Conservation (phyloP, 2,797 vertebrate species). For the Macropodus opercularis region DNA sequence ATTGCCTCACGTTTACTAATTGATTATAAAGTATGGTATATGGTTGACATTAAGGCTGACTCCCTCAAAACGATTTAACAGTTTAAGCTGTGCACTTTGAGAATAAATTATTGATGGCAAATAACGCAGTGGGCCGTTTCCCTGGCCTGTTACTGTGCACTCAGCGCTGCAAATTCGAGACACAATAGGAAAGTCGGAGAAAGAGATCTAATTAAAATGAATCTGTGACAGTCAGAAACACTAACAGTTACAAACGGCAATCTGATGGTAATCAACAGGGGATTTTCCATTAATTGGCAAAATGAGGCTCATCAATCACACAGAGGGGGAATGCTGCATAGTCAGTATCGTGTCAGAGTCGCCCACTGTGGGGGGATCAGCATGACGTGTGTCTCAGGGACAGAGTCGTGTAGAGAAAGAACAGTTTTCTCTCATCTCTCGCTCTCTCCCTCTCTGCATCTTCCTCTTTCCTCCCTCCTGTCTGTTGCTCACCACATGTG, state of each 20-base stretch:
- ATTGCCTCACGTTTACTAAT: slow-evolving; percentile 74
- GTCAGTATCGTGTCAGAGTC: slow-evolving; percentile 75
- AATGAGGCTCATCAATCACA: slow-evolving; percentile 87
- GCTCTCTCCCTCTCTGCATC: slow-evolving; percentile 8
- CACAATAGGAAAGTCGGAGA: slow-evolving; percentile 58
- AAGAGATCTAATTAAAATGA: slow-evolving; percentile 80
- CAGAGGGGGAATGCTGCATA: slow-evolving; percentile 71
- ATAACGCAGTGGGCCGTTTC: slow-evolving; percentile 38
- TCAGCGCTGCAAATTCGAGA: slow-evolving; percentile 50
- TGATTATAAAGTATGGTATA: slow-evolving; percentile 73
- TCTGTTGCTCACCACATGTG: slow-evolving; percentile 73
- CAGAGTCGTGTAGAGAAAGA: slow-evolving; percentile 68
- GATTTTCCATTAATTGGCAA: slow-evolving; percentile 86
- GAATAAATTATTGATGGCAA: slow-evolving; percentile 52
- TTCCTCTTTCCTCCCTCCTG: slow-evolving; percentile 16
- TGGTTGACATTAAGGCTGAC: slow-evolving; percentile 49
- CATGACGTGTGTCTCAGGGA: slow-evolving; percentile 73
- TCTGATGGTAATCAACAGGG: slow-evolving; percentile 85
- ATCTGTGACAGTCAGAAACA: slow-evolving; percentile 80
- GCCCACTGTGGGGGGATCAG: slow-evolving; percentile 74
- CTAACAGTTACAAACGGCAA: slow-evolving; percentile 84
- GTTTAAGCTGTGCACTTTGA: slow-evolving; percentile 35
- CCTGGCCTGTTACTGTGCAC: slow-evolving; percentile 31
- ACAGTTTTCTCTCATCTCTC: slow-evolving; percentile 39
- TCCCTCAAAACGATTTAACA: slow-evolving; percentile 41